Conservation (phyloP, 2,888 invertebrate species). For the Sinelater perroti region DNA sequence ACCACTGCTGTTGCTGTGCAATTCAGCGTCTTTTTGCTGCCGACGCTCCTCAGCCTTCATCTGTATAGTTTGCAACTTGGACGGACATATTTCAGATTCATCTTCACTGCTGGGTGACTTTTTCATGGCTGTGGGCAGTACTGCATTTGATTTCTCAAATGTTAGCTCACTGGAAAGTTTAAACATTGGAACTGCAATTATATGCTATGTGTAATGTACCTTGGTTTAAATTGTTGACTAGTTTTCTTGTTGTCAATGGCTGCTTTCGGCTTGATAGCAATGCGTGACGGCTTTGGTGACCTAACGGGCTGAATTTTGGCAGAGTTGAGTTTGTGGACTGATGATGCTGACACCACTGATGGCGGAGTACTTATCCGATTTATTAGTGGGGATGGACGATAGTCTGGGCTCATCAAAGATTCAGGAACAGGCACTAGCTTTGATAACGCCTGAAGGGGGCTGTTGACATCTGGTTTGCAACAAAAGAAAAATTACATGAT, state of each 20-base stretch:
- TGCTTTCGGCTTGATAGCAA: conserved; percentile 39
- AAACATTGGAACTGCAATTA: no score
- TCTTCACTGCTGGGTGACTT: conserved; percentile 66
- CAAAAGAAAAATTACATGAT: conserved; percentile 12
- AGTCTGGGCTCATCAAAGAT: conserved; percentile 86
- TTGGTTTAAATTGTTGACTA: conserved; percentile 45
- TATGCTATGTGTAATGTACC: no score
- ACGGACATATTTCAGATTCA: conserved; percentile 72
- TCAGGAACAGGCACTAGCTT: conserved; percentile 90
- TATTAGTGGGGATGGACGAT: conserved; percentile 60
- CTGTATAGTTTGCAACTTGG: conserved; percentile 72
- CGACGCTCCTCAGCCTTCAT: conserved; percentile 66
- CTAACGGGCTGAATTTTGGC: conserved; percentile 38
- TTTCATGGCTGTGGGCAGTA: conserved; percentile 50
- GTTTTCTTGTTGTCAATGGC: conserved; percentile 43
- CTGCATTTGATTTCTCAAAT: not conserved
- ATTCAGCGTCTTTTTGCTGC: conserved; percentile 51
- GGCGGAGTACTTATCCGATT: conserved; percentile 43
- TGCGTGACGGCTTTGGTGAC: conserved; percentile 48
- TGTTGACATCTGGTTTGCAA: conserved; percentile 57
- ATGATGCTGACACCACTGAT: conserved; percentile 41
- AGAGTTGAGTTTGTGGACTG: conserved; percentile 29
- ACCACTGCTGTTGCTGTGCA: conserved; percentile 48
- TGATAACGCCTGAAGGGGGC: conserved; percentile 80
- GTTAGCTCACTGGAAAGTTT: no score